Percentiles rank a stretch among this genome's conserved stretches.
Evolutionary conservation across 2,113 vertebrate species (phyloP).

Genomic region (Chionodraco myersi): DNA sequence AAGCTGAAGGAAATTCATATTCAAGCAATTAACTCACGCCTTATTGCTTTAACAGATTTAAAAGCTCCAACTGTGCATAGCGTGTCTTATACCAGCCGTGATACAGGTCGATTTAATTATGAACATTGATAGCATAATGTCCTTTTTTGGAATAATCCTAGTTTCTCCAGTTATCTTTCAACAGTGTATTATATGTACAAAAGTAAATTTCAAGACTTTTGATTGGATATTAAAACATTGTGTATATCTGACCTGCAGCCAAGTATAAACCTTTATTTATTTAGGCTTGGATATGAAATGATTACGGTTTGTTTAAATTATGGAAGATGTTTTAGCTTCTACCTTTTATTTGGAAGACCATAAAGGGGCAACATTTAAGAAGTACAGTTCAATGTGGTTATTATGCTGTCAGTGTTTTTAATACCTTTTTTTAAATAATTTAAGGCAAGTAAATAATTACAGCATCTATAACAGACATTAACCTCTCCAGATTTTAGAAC

Average conservation of each 20-base stretch:
- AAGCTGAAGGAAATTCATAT: not conserved
- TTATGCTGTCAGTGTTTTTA: slow-evolving; percentile 21
- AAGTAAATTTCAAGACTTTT: not conserved
- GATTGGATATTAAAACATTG: not conserved
- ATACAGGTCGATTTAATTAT: not conserved
- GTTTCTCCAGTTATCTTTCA: not conserved
- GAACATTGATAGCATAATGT: not conserved
- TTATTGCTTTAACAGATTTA: not conserved
- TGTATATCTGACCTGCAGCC: not conserved
- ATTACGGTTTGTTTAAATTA: slow-evolving; percentile 16
- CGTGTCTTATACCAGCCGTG: not conserved
- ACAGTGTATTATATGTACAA: not conserved
- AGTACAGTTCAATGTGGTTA: slow-evolving; percentile 31
- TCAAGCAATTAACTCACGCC: not conserved
- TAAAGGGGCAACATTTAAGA: slow-evolving; percentile 19
- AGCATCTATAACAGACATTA: slow-evolving; percentile 40
- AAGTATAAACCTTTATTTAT: not conserved
- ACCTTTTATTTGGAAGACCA: slow-evolving; percentile 22
- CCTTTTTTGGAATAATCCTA: not conserved
- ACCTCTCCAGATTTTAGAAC: slow-evolving; percentile 33
- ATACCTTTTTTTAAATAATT: slow-evolving; percentile 27
- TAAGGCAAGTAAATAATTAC: slow-evolving; percentile 41
- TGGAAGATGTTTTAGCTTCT: slow-evolving; percentile 22
- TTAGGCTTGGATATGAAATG: slow-evolving; percentile 6
- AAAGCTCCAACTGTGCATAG: not conserved